Evolutionary conservation across 2,113 vertebrate species (phyloP).

Genomic region (Tyrannus savana): DNA sequence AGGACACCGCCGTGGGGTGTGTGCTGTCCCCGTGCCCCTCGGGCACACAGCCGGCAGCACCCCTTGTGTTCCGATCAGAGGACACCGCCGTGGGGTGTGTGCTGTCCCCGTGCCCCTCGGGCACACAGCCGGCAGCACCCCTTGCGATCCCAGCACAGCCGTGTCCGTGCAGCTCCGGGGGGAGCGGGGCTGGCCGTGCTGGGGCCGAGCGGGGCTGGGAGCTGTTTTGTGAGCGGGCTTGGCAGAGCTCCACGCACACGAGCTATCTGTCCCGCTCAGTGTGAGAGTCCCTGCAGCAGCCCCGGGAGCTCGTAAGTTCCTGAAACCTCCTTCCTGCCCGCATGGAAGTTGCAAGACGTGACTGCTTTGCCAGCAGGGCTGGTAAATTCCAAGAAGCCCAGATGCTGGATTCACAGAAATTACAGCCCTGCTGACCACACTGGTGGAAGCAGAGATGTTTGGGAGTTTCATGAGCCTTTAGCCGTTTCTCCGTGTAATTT

Average conservation of each 20-base stretch:
- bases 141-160: not conserved
- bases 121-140: not conserved
- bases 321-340: not conserved
- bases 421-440: conserved; percentile 28
- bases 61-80: not conserved
- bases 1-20: no score
- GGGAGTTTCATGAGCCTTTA: conserved; percentile 15
- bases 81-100: no score
- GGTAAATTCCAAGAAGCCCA: conserved; percentile 55
- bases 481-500: conserved; percentile 17
- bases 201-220: not conserved
- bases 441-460: conserved; percentile 12
- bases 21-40: not conserved
- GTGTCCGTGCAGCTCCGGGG: not conserved
- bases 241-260: conserved; percentile 1
- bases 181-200: not conserved
- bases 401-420: conserved; percentile 54
- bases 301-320: conserved; percentile 27
- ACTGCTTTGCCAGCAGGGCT: conserved; percentile 3
- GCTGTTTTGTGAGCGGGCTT: not conserved
- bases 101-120: not conserved
- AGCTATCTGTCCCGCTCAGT: conserved; percentile 29
- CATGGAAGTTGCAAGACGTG: not conserved
- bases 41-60: not conserved
- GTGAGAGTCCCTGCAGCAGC: conserved; percentile 14